phyloP scores from a whole-genome alignment of 2,888 invertebrate genomes.

The Icerya purchasi region DNA sequence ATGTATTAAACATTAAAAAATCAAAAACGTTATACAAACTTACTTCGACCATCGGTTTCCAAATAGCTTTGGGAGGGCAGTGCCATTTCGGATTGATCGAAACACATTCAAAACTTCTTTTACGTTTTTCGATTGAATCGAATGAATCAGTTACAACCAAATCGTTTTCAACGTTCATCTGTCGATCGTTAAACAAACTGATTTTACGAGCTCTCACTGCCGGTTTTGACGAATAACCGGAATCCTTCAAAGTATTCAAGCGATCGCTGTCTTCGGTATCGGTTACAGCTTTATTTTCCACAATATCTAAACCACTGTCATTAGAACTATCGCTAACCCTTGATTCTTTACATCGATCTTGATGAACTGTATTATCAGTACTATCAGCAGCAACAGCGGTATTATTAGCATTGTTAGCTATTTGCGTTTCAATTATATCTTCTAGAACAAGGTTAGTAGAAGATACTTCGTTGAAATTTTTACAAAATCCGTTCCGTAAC shows the following conservation, averaged over 20 bases:
- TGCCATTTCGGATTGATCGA: slow-evolving; percentile 33
- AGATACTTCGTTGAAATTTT: too few species aligned
- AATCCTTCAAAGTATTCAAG: not conserved
- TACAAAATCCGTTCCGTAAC: too few species aligned
- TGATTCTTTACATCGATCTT: slow-evolving; percentile 5
- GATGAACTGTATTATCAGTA: not conserved
- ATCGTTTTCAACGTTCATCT: not conserved
- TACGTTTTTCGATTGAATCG: slow-evolving; percentile 5
- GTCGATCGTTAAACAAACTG: too few species aligned
- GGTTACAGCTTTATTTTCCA: not conserved
- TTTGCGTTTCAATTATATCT: not conserved
- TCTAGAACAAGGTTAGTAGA: not conserved
- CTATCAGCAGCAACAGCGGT: not conserved
- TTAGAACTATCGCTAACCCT: slow-evolving; percentile 10
- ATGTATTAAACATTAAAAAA: too few species aligned
- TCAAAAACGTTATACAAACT: too few species aligned
- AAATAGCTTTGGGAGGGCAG: slow-evolving; percentile 53
- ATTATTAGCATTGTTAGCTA: not conserved
- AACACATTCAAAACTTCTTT: slow-evolving; percentile 11
- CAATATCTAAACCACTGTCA: slow-evolving; percentile 8
- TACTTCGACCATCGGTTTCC: slow-evolving; percentile 60
- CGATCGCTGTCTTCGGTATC: not conserved
- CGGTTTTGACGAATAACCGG: not conserved
- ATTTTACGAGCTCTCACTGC: not conserved
- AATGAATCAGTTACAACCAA: not conserved